A percentile compares a stretch with the other conserved stretches of the same genome.
These are phyloP conservation scores for Plemyria rubiginata DNA, from an alignment of 2,888 invertebrate genomes.

Conservation along the genomic window DNA sequence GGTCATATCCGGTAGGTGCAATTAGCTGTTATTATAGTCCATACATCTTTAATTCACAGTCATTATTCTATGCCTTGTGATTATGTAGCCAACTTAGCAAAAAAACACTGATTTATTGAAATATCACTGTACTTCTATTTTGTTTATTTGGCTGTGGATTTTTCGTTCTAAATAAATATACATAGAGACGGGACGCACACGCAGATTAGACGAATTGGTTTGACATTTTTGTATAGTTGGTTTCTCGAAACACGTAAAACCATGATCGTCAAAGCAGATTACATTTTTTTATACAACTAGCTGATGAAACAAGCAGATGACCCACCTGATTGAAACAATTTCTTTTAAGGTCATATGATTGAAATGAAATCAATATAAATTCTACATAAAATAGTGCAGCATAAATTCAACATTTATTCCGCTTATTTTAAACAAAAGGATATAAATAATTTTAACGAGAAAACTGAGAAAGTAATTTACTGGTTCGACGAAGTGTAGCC, in stretches of 20 bases:
- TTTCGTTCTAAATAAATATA: too few species aligned
- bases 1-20: slow-evolving; percentile 54
- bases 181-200: too few species aligned
- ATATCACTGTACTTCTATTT: background rate
- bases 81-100: slow-evolving; percentile 15
- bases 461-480: slow-evolving; percentile 17
- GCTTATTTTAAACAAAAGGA: background rate
- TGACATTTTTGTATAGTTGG: too few species aligned
- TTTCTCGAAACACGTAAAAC: too few species aligned
- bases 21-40: slow-evolving; percentile 42
- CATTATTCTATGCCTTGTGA: slow-evolving; percentile 26
- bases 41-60: slow-evolving; percentile 32
- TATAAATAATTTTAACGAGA: slow-evolving; percentile 2
- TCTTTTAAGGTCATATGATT: too few species aligned
- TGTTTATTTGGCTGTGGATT: background rate
- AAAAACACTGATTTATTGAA: slow-evolving; percentile 19
- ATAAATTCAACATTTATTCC: background rate
- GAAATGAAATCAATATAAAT: too few species aligned
- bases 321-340: too few species aligned
- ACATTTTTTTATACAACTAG: too few species aligned
- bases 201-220: too few species aligned
- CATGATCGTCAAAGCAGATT: too few species aligned
- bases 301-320: too few species aligned
- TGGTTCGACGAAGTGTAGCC: slow-evolving; percentile 3
- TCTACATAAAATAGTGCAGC: background rate